Percentiles rank a stretch among this genome's conserved stretches.
phyloP scores from a whole-genome alignment of 2,113 vertebrate species.

The Bagarius yarrelli region DNA sequence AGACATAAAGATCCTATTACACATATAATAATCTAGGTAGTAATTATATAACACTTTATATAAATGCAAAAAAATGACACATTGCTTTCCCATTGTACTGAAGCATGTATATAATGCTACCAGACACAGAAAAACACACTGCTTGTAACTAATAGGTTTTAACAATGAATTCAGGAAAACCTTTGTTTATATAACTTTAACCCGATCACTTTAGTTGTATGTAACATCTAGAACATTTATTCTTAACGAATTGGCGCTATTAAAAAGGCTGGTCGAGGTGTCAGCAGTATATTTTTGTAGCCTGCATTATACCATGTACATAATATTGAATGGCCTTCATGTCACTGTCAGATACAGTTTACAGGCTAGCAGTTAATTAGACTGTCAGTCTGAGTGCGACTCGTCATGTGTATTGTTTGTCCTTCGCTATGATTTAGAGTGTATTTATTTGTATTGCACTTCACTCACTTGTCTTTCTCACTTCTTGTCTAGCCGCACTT shows the following conservation, averaged over 20 bases:
- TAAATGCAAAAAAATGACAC: background rate
- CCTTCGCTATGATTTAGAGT: background rate
- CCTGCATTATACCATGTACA: too few relatives aligned
- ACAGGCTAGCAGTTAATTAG: background rate
- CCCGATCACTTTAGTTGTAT: background rate
- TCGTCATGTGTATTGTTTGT: background rate
- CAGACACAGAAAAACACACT: background rate
- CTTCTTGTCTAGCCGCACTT: background rate
- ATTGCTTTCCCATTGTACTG: background rate
- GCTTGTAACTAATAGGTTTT: background rate
- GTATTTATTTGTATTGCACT: background rate
- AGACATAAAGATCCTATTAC: background rate
- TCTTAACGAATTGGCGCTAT: background rate
- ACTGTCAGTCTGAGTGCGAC: background rate
- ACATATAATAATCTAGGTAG: background rate
- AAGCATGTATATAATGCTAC: background rate
- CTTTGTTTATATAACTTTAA: background rate
- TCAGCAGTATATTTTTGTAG: too few relatives aligned
- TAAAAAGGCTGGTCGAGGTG: background rate
- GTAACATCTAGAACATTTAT: background rate
- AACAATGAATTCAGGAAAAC: background rate
- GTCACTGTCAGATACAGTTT: background rate
- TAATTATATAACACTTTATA: background rate
- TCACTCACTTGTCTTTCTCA: background rate
- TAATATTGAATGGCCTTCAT: background rate